These are phyloP conservation scores for Circaetus cinerascens DNA, from an alignment of 2,113 vertebrate genomes.

Conservation along the genomic window DNA sequence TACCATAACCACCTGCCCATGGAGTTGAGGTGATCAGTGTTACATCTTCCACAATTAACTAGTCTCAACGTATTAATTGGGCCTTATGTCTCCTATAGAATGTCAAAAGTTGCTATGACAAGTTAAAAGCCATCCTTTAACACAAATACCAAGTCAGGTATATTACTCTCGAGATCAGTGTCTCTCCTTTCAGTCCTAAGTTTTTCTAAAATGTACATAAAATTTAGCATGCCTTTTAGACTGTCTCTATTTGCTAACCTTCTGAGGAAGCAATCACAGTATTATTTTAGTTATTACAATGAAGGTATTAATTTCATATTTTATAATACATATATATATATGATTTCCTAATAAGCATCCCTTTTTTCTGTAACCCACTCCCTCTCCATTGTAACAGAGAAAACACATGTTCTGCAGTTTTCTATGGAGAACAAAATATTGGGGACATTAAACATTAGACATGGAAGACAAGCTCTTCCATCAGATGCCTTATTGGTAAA, in stretches of 20 bases:
- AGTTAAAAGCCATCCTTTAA: neutral
- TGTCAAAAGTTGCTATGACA: neutral
- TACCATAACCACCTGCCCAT: accelerated
- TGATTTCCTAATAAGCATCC: neutral
- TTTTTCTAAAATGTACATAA: neutral
- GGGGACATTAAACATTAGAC: neutral
- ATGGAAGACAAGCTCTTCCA: neutral
- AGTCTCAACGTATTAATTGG: neutral
- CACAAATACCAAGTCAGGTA: neutral
- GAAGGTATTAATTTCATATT: neutral
- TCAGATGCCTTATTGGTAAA: neutral
- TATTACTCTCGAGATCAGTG: neutral
- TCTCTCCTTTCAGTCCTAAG: neutral
- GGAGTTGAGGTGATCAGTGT: neutral
- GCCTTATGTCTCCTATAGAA: neutral
- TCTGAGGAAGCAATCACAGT: neutral
- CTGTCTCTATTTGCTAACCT: neutral
- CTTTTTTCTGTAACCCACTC: neutral
- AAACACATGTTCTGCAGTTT: neutral
- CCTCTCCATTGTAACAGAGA: neutral
- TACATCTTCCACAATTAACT: neutral
- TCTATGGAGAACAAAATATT: neutral
- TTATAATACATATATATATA: neutral
- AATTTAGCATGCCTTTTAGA: neutral
- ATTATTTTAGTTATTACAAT: neutral